These are phyloP conservation scores for Lumbricus terrestris DNA, from an alignment of 2,888 invertebrate genomes.

Conservation along the genomic window DNA sequence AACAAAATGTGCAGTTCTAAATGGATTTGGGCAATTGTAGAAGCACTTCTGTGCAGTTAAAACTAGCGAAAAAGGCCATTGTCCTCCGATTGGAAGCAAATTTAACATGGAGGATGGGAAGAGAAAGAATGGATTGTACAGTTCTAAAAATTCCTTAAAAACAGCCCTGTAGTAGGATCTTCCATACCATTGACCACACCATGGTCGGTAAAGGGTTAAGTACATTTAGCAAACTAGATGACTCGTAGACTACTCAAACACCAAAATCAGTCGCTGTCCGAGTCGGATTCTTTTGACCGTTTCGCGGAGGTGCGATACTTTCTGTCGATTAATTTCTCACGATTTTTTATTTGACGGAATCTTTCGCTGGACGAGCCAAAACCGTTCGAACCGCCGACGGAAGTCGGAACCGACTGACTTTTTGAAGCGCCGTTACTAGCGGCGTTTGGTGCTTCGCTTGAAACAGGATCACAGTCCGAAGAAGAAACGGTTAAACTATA, in stretches of 20 bases:
- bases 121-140: too few relatives aligned
- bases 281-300: background rate
- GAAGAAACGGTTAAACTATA: background rate
- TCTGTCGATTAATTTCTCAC: background rate
- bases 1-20: too few relatives aligned
- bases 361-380: background rate
- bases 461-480: background rate
- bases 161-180: too few relatives aligned
- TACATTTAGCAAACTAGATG: background rate
- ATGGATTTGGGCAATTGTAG: too few relatives aligned
- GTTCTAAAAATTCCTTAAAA: too few relatives aligned
- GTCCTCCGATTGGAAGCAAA: too few relatives aligned
- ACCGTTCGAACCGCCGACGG: background rate
- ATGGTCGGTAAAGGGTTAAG: background rate
- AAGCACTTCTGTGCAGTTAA: too few relatives aligned
- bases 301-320: background rate
- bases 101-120: too few relatives aligned
- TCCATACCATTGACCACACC: too few relatives aligned
- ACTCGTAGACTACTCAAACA: background rate
- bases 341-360: constrained; percentile 7
- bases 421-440: background rate
- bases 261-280: background rate
- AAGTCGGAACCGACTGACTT: background rate
- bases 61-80: too few relatives aligned
- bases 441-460: background rate